These are phyloP conservation scores for Sisor rabdophorus DNA, from an alignment of 2,113 vertebrate species.

Conservation along the genomic window DNA sequence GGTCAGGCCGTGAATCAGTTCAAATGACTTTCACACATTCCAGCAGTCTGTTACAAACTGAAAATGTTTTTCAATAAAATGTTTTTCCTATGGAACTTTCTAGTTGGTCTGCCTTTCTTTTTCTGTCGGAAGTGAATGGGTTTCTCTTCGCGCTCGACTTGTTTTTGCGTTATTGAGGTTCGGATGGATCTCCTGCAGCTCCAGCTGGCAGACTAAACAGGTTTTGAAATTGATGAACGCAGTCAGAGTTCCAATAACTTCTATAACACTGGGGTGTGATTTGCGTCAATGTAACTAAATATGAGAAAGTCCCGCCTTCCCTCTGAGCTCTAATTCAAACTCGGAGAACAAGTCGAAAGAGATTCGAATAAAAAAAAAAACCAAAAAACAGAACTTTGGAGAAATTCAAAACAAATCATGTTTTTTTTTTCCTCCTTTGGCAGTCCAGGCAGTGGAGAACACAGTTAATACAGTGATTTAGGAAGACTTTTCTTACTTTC, in stretches of 20 bases:
- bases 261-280: neutral
- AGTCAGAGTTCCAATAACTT: neutral
- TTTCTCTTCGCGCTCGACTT: neutral
- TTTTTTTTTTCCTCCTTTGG: no score
- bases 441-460: no score
- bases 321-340: neutral
- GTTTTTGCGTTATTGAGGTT: neutral
- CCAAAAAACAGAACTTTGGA: neutral
- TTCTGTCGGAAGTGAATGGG: neutral
- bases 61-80: conserved; percentile 99
- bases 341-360: neutral
- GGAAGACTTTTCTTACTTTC: no score
- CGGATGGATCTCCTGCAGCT: neutral
- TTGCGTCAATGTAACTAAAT: neutral
- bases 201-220: no score
- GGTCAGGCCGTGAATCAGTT: conserved; percentile 76
- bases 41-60: conserved; percentile 97
- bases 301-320: neutral
- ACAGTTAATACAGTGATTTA: no score
- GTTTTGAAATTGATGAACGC: neutral
- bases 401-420: neutral
- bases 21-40: conserved; percentile 77
- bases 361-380: no score
- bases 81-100: conserved; percentile 97
- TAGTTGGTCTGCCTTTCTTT: conserved; percentile 38